Base-by-base conservation (phyloP, 2,113 vertebrate species). In the Ictalurus punctatus region DNA sequence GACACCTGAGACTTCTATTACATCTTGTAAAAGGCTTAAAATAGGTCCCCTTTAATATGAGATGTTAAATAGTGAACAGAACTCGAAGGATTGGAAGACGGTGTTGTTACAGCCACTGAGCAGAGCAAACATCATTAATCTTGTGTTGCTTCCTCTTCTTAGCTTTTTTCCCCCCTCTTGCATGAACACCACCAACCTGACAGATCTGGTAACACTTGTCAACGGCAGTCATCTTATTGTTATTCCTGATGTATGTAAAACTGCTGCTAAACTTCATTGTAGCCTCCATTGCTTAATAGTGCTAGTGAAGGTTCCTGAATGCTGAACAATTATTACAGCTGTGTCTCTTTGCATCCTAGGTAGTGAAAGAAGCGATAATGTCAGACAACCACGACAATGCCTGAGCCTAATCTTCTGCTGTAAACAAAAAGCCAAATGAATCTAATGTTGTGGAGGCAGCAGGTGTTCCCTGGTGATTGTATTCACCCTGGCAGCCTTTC, bases 401-500 rank as follows among this genome's bases (percentile, higher is more conserved):
- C 63, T 25, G 25, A 87, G 65, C 74, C 67, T 93, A 89, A 94
- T 92, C 90, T 88, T 84, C 59, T 52, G 91, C 86, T 88, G 86
- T 93, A 93, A 93, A 93, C 85, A 86, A 79, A 65, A 88, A 88
- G 74, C 90, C 84, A 91, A 94, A 93, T 89, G 83, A 92, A 91
- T 83, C 61, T 90, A 91, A 92, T 93, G 92, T 16, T 73, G 13
- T 37, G 90, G 85, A 74, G 90, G 91, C 84, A 88, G 89, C 91
- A 93, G 91, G 89, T 91, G 90, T 76, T 90, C 84, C 69, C 73
- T 40, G 87, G 88, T 67, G 88, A 92, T 90, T 92, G 85, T 88
- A 80, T 76, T 87, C 88, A 87, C 86, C 30, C 74, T 74, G 61
- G 84, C 89, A 89, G 89, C 91, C 88, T 90, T 92, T 92, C 91